Percentiles rank a stretch among this genome's conserved stretches.
Conservation (phyloP, 2,113 vertebrate genomes). For the Sebastes fasciatus region DNA sequence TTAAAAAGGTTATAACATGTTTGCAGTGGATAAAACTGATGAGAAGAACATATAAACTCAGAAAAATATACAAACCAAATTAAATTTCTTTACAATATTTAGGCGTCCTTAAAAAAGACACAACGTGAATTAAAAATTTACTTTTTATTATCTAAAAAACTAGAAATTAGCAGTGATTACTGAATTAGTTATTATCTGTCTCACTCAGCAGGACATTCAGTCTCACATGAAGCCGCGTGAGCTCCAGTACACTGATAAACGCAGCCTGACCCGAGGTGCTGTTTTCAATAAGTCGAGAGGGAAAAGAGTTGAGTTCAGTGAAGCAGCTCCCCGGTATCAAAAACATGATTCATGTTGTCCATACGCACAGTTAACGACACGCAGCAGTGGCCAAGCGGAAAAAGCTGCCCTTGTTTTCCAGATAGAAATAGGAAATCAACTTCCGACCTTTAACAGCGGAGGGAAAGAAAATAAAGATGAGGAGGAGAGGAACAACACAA, state of each 20-base stretch:
- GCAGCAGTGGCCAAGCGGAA: conserved; percentile 71
- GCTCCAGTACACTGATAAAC: conserved; percentile 4
- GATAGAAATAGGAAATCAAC: conserved; percentile 75
- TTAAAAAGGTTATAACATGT: background rate
- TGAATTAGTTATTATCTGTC: background rate
- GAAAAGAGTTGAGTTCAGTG: conserved; percentile 60
- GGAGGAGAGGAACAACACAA: conserved; percentile 52
- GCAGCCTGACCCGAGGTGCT: conserved; percentile 43
- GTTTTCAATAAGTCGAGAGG: conserved; percentile 69
- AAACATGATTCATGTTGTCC: conserved; percentile 77
- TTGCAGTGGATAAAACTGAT: background rate
- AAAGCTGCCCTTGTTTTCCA: conserved; percentile 76
- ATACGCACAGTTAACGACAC: conserved; percentile 46
- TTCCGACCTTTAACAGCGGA: conserved; percentile 59
- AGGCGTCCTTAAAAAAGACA: too few relatives aligned
- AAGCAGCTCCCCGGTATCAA: conserved; percentile 58
- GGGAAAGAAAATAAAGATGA: conserved; percentile 54
- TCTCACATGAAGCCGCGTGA: background rate
- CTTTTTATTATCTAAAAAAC: background rate
- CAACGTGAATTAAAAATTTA: background rate
- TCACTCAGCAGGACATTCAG: background rate
- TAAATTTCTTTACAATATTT: background rate
- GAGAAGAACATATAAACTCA: background rate
- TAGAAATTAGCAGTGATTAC: background rate
- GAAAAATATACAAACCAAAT: background rate